Evolutionary conservation across 2,113 vertebrate species (phyloP).

Genomic region (Cephalopholis sonnerati): DNA sequence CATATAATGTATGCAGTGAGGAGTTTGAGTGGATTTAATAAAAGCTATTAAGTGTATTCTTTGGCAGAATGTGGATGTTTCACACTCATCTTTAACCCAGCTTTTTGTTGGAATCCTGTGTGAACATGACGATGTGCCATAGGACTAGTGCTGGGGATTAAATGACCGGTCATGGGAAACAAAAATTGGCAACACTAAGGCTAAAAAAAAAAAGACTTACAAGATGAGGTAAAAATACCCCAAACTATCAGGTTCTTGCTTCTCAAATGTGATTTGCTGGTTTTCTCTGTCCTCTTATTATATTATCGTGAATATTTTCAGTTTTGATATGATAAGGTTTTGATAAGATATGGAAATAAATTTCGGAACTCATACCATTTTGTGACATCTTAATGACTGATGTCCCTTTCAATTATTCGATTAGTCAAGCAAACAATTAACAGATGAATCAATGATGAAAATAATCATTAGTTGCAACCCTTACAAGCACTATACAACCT

Average conservation of each 20-base stretch:
- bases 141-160: background rate
- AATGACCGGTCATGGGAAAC: background rate
- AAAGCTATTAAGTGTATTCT: too few species aligned
- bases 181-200: too few species aligned
- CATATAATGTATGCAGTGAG: too few species aligned
- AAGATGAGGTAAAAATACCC: background rate
- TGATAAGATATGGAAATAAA: background rate
- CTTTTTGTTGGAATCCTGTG: constrained; percentile 5
- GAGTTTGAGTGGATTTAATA: too few species aligned
- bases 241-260: background rate
- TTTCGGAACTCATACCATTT: background rate
- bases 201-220: too few species aligned
- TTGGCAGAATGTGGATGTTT: too few species aligned
- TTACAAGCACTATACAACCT: background rate
- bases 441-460: background rate
- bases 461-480: background rate
- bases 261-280: background rate
- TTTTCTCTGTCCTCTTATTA: background rate
- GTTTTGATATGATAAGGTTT: background rate
- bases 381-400: background rate
- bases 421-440: background rate
- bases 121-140: background rate
- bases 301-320: too few species aligned
- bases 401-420: background rate
- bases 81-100: background rate